A percentile compares a stretch with the other conserved stretches of the same genome.
These are phyloP conservation scores for Criorhina ranunculi DNA, from an alignment of 2,888 invertebrate genomes.

Conservation along the genomic window DNA sequence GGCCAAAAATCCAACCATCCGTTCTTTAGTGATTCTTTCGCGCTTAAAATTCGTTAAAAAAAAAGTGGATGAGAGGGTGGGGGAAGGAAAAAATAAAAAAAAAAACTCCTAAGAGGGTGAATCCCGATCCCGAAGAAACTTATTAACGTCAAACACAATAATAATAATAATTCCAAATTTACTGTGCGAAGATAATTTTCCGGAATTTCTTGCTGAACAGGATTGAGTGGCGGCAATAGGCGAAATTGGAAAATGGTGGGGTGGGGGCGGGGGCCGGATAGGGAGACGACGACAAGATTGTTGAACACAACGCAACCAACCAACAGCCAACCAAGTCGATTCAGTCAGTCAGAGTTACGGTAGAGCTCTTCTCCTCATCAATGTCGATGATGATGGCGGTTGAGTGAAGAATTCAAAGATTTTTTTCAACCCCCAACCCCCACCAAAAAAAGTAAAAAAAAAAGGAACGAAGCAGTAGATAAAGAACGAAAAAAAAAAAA, in stretches of 20 bases:
- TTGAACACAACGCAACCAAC: conserved; percentile 27
- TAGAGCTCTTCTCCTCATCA: conserved; percentile 48
- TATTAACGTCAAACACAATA: conserved; percentile 77
- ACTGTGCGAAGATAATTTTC: conserved; percentile 75
- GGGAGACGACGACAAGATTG: conserved; percentile 20
- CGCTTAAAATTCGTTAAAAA: conserved; percentile 59
- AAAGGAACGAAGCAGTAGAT: conserved; percentile 11
- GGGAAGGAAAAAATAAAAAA: conserved; percentile 23
- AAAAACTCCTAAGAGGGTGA: conserved; percentile 28
- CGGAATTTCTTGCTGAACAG: conserved; percentile 66
- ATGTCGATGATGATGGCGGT: conserved; percentile 66
- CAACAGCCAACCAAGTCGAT: conserved; percentile 13
- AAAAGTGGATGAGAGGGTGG: not conserved
- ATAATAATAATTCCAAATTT: conserved; percentile 76
- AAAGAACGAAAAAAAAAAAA: conserved; percentile 52
- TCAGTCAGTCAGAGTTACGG: conserved; percentile 38
- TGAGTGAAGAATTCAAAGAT: conserved; percentile 71
- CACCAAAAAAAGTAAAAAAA: conserved; percentile 2
- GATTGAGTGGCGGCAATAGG: conserved; percentile 1
- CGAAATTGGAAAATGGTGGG: too few relatives aligned
- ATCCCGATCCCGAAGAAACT: conserved; percentile 63
- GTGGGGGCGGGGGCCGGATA: not conserved
- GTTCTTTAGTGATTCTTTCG: conserved; percentile 57
- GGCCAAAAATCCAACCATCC: not conserved
- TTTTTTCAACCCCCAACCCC: conserved; percentile 18